phyloP scores from a whole-genome alignment of 53 echinoderm and acorn worm species.

The Apostichopus leukothele region DNA sequence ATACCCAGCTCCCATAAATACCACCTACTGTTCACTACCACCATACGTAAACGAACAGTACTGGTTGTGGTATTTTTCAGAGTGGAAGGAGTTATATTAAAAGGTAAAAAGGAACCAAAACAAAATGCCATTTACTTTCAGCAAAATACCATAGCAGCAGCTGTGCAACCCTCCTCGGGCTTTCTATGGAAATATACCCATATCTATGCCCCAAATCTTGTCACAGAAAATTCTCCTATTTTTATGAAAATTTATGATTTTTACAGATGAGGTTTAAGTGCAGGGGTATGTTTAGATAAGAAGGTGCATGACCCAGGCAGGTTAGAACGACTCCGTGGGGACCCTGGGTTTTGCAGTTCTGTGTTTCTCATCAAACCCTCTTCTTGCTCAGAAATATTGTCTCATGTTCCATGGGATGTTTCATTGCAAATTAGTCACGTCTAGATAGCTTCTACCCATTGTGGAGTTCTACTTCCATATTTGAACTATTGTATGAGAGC shows the following conservation, averaged over 20 bases:
- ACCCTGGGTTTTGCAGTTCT: background rate
- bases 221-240: background rate
- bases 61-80: background rate
- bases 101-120: background rate
- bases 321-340: slow-evolving; percentile 20
- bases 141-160: background rate
- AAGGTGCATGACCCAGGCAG: background rate
- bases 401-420: background rate
- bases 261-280: background rate
- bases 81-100: background rate
- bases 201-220: background rate
- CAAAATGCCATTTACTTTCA: background rate
- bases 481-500: too few species aligned
- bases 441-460: background rate
- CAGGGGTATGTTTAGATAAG: background rate
- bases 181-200: background rate
- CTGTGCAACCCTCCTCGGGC: background rate
- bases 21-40: background rate
- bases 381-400: background rate
- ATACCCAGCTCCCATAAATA: background rate
- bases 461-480: too few species aligned
- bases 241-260: background rate
- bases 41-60: background rate
- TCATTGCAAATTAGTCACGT: background rate
- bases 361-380: slow-evolving; percentile 16